A percentile compares a stretch with the other conserved stretches of the same genome.
phyloP scores from a whole-genome alignment of 92 coral and sea anemone species.

The Parazoanthus swiftii region DNA sequence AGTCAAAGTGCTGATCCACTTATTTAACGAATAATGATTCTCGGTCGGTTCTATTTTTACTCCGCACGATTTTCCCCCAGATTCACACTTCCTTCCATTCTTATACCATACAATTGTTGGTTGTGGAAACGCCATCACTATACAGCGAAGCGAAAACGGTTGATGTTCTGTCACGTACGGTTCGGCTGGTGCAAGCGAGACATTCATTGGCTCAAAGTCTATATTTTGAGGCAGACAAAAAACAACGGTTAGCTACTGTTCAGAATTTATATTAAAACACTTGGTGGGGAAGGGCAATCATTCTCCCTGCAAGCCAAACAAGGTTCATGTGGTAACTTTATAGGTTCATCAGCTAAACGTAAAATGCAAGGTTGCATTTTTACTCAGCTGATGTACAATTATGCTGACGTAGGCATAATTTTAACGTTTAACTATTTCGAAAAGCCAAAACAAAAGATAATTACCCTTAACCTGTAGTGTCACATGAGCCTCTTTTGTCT shows the following conservation, averaged over 20 bases:
- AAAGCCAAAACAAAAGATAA: neutral
- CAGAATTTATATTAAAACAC: no score
- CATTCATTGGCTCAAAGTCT: slow-evolving; percentile 21
- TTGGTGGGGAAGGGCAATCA: no score
- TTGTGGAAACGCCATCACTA: slow-evolving; percentile 23
- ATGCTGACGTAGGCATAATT: neutral
- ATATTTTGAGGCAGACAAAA: neutral
- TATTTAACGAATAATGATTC: neutral
- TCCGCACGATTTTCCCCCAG: neutral
- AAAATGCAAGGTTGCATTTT: no score
- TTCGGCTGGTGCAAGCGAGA: neutral
- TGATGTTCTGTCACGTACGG: slow-evolving; percentile 9
- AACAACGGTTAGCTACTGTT: neutral
- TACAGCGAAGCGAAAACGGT: neutral
- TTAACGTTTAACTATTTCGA: neutral
- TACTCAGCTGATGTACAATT: neutral
- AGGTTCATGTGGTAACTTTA: no score
- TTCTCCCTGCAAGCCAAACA: no score
- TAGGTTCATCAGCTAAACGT: no score
- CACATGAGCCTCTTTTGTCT: neutral
- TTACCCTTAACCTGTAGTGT: slow-evolving; percentile 14
- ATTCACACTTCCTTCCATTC: neutral
- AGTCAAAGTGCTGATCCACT: slow-evolving; percentile 1
- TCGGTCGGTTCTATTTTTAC: neutral
- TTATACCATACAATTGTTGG: slow-evolving; percentile 13